Conservation (phyloP, 1,140 invertebrate genomes). For the Apolygus lucorum region DNA sequence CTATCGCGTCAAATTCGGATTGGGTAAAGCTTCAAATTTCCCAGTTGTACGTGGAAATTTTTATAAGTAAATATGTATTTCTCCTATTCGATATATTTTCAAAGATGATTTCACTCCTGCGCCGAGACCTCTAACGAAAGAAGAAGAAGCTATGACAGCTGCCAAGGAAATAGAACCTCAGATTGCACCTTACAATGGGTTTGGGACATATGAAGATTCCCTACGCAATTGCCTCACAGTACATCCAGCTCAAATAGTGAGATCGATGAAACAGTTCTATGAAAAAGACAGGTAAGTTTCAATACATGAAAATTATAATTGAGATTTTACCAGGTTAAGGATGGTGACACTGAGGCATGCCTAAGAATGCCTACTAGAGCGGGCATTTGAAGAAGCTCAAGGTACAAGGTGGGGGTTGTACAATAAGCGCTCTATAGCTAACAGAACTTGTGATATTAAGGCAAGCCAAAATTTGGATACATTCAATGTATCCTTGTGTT, state of each 20-base stretch:
- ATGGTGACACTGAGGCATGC: neutral
- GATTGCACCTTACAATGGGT: constrained; percentile 80
- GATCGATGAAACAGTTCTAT: constrained; percentile 28
- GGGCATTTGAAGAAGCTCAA: neutral
- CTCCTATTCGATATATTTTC: no score
- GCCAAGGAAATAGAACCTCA: constrained; percentile 34
- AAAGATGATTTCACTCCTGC: constrained; percentile 44
- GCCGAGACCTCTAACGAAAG: constrained; percentile 26
- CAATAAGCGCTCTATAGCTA: no score
- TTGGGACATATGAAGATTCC: constrained; percentile 77
- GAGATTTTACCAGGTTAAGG: neutral
- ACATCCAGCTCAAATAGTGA: constrained; percentile 24
- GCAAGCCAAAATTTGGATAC: no score
- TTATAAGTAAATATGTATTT: no score
- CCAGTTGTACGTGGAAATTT: no score
- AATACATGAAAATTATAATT: no score
- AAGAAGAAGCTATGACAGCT: constrained; percentile 19
- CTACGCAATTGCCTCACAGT: constrained; percentile 59
- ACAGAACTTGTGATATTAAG: no score
- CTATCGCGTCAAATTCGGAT: constrained; percentile 55
- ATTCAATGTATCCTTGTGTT: no score
- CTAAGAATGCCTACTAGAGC: neutral
- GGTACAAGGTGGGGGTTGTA: no score
- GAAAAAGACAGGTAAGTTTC: constrained; percentile 31
- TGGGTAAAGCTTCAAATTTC: no score